Base-by-base conservation (phyloP, 2,113 vertebrate species). In the Silurus glanis region DNA sequence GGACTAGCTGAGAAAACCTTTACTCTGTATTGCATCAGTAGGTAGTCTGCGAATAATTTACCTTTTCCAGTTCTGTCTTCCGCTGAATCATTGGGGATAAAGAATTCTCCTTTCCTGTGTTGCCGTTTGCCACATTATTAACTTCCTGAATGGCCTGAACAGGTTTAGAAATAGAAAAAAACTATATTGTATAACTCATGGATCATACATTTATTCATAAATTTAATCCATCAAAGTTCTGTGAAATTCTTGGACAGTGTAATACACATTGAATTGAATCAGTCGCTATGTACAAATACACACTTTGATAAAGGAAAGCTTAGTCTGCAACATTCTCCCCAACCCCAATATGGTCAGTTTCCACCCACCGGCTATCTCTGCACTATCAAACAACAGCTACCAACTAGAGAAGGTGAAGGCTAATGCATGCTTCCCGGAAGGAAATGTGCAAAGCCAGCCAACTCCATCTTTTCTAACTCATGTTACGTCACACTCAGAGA, bases 21-120 rank as follows among this genome's bases (percentile, higher is more conserved):
- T 12, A 53, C 49, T 10, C n/a, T 55, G 8, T 69, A 9, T 53
- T 25, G 49, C 9, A 6, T 82, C 13, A 53, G 28, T 61, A 9
- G 7, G 45, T 74, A 37, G 45, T 64, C 45, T 74, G n/a, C 28
- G 53, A 9, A 58, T 55, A 49, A 45, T 71, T 88, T 92, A 99
- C 98, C 97, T 99, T 99, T 88, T 99, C 97, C 82, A 96, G 90
- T 82, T 98, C 97, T 92, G 95, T 76, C 92, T 96, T 99, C 92
- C 96, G 96, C 0, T 94, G 95, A 90, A 97, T 93, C 67, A 95
- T 94, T 0, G 97, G 97, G 62, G 98, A 99, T 0, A 94, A 94
- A 62, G 97, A 95, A 19, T 89, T 91, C 28, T 97, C 96, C 17
- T 91, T 51, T 49, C 92, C 94, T 0, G 95, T 94, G 0, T 78